phyloP scores from a whole-genome alignment of 2,113 vertebrate species.

The Elachura formosa region DNA sequence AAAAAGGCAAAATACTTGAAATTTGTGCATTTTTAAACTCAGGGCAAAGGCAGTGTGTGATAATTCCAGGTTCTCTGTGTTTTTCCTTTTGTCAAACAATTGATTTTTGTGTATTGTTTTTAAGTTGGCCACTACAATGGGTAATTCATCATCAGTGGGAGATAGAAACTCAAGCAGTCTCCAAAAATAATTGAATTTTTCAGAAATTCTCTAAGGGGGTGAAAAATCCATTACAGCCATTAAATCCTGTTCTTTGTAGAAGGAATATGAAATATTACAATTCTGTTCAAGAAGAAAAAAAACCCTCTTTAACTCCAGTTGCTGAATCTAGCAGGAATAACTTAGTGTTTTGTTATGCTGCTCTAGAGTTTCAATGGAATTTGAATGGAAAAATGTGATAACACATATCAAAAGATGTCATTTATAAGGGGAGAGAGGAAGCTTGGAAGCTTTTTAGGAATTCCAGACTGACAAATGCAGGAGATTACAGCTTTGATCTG shows the following conservation, averaged over 20 bases:
- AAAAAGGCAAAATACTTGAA: background rate
- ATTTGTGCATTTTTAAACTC: background rate
- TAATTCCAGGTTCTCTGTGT: background rate
- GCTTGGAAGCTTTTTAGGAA: background rate
- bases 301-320: background rate
- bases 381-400: background rate
- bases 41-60: background rate
- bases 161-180: slow-evolving; percentile 46
- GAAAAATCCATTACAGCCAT: slow-evolving; percentile 53
- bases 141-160: slow-evolving; percentile 57
- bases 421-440: background rate
- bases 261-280: slow-evolving; percentile 25
- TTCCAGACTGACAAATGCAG: background rate
- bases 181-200: slow-evolving; percentile 69
- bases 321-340: slow-evolving; percentile 13
- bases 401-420: background rate
- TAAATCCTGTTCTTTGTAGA: slow-evolving; percentile 51
- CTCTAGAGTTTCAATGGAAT: background rate
- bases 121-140: slow-evolving; percentile 14
- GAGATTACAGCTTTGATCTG: background rate
- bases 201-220: slow-evolving; percentile 60
- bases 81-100: slow-evolving; percentile 59
- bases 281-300: background rate
- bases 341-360: background rate
- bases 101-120: slow-evolving; percentile 68